A percentile compares a stretch with the other conserved stretches of the same genome.
phyloP scores from a whole-genome alignment of 2,113 vertebrate species.

The Sigmodon hispidus region DNA sequence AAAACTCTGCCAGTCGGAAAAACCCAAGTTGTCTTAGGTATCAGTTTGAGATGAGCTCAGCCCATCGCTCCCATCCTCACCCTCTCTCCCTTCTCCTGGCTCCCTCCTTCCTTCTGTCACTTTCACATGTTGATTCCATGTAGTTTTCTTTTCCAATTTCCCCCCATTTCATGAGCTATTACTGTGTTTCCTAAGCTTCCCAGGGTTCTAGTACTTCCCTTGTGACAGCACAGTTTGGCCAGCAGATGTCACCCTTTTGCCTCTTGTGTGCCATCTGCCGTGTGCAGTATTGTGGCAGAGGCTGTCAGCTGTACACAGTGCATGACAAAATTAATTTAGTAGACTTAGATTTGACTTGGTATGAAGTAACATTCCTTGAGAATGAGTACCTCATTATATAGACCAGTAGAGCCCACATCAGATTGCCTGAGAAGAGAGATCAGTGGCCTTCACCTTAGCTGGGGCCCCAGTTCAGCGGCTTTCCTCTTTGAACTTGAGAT shows the following conservation, averaged over 20 bases:
- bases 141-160: neutral
- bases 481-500: constrained; percentile 17
- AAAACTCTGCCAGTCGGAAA: neutral
- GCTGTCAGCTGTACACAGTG: neutral
- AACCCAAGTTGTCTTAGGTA: neutral
- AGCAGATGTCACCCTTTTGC: constrained; percentile 49
- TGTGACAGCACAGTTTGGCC: constrained; percentile 21
- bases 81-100: neutral
- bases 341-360: neutral
- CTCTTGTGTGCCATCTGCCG: neutral
- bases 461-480: neutral
- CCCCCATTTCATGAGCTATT: neutral
- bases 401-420: neutral
- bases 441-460: neutral
- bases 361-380: constrained; percentile 25
- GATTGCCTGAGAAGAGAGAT: neutral
- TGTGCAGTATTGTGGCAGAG: neutral
- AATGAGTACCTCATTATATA: neutral
- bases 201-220: neutral
- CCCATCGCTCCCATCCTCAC: neutral
- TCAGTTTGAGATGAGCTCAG: neutral
- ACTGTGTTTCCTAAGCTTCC: neutral
- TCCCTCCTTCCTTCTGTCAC: neutral
- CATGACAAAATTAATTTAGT: neutral
- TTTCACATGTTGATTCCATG: neutral